Conservation (phyloP, 1,140 invertebrate genomes). For the Amyelois transitella region DNA sequence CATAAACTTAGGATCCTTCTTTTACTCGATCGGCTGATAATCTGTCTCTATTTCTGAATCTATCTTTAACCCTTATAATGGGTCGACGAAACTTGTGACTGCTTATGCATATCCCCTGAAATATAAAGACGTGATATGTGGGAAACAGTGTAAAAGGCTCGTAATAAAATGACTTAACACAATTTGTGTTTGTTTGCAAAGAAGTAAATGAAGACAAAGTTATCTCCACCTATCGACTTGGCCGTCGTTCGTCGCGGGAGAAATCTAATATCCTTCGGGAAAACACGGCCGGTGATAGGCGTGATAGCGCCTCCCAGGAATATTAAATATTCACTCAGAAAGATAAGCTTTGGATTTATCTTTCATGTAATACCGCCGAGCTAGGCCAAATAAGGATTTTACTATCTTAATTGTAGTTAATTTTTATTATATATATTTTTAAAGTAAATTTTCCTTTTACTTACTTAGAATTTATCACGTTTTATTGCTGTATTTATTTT, state of each 20-base stretch:
- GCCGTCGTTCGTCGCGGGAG: conserved; percentile 23
- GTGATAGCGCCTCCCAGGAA: conserved; percentile 15
- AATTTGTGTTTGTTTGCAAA: conserved; percentile 12
- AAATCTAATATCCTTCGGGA: conserved; percentile 44
- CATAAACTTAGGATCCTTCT: too few species aligned
- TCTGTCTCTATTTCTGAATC: too few species aligned
- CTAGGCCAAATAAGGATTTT: neutral
- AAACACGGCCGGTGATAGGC: conserved; percentile 30
- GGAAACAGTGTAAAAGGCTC: neutral
- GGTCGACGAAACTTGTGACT: too few species aligned
- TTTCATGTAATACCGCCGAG: neutral
- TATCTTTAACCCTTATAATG: too few species aligned
- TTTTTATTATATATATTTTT: too few species aligned
- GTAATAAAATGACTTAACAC: conserved; percentile 4
- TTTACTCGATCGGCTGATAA: too few species aligned
- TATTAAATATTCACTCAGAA: conserved; percentile 34
- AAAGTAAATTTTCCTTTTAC: too few species aligned
- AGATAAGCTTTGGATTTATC: conserved; percentile 15
- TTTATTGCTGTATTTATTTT: too few species aligned
- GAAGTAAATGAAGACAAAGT: conserved; percentile 27
- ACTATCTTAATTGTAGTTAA: too few species aligned
- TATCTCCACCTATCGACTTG: conserved; percentile 12
- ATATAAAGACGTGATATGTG: too few species aligned
- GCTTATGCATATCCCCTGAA: too few species aligned
- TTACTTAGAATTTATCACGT: too few species aligned